A percentile compares a stretch with the other conserved stretches of the same genome.
Evolutionary conservation across 2,888 invertebrate species (phyloP).

Genomic region (Dryocosmus kuriphilus): DNA sequence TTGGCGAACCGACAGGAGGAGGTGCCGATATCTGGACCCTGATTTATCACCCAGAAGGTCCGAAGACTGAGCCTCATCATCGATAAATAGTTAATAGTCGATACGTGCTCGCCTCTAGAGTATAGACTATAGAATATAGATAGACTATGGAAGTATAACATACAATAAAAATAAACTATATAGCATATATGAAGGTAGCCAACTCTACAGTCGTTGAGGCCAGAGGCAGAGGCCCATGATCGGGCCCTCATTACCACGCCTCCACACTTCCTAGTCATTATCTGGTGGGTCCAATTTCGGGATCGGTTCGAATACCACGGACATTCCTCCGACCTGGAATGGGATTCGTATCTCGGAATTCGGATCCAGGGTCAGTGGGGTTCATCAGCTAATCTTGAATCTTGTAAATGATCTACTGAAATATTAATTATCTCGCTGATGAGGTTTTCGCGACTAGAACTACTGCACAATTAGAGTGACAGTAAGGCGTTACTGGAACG

Average conservation of each 20-base stretch:
- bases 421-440: background rate
- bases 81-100: slow-evolving; percentile 41
- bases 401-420: background rate
- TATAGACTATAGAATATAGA: too few species aligned
- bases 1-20: slow-evolving; percentile 69
- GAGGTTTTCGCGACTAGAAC: background rate
- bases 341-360: slow-evolving; percentile 48
- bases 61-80: slow-evolving; percentile 47
- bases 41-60: slow-evolving; percentile 71
- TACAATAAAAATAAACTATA: background rate
- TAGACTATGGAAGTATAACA: too few species aligned
- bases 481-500: too few species aligned
- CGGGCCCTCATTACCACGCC: slow-evolving; percentile 73
- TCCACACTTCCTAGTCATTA: slow-evolving; percentile 72
- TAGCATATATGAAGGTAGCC: slow-evolving; percentile 48
- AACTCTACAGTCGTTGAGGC: slow-evolving; percentile 40
- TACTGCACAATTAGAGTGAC: too few species aligned
- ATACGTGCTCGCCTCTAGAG: slow-evolving; percentile 45
- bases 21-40: slow-evolving; percentile 72
- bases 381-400: background rate
- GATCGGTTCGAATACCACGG: slow-evolving; percentile 64
- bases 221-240: slow-evolving; percentile 46
- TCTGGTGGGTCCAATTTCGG: slow-evolving; percentile 69
- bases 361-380: slow-evolving; percentile 30
- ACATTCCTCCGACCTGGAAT: slow-evolving; percentile 62